Evolutionary conservation across 1,140 invertebrate genomes (phyloP).

Genomic region (Drosophila erecta): DNA sequence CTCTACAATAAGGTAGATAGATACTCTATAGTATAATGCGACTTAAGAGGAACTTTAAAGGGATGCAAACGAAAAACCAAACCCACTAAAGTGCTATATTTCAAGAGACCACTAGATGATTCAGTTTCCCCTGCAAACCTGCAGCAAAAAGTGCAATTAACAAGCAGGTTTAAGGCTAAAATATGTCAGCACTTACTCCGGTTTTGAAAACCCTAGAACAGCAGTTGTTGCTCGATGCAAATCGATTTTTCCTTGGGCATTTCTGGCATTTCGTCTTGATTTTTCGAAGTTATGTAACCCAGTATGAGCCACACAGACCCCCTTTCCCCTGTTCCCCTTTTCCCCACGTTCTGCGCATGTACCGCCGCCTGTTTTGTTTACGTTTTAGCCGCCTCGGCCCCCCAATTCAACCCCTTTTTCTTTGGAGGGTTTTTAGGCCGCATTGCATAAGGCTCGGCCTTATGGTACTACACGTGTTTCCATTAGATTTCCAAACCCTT

Average conservation of each 20-base stretch:
- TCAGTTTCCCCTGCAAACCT: background rate
- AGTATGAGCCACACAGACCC: background rate
- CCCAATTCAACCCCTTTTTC: background rate
- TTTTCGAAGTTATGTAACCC: conserved; percentile 64
- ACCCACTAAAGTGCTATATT: too few relatives aligned
- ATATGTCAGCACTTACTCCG: background rate
- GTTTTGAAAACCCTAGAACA: conserved; percentile 10
- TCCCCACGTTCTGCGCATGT: conserved; percentile 24
- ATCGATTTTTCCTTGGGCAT: conserved; percentile 65
- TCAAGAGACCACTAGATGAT: too few relatives aligned
- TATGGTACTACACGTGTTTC: conserved; percentile 58
- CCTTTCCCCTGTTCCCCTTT: background rate
- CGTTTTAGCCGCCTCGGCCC: conserved; percentile 29
- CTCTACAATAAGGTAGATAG: too few relatives aligned
- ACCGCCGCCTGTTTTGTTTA: conserved; percentile 54
- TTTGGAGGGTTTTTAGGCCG: background rate
- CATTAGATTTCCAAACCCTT: conserved; percentile 74
- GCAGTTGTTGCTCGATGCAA: conserved; percentile 36
- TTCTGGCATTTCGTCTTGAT: conserved; percentile 47
- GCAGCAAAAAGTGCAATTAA: background rate
- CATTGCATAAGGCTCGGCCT: conserved; percentile 56
- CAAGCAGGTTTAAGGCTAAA: background rate
- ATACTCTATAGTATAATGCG: too few relatives aligned
- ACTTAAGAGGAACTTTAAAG: too few relatives aligned
- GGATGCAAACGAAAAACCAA: too few relatives aligned